phyloP scores from a whole-genome alignment of 2,797 vertebrate genomes.

The Danio albolineatus region DNA sequence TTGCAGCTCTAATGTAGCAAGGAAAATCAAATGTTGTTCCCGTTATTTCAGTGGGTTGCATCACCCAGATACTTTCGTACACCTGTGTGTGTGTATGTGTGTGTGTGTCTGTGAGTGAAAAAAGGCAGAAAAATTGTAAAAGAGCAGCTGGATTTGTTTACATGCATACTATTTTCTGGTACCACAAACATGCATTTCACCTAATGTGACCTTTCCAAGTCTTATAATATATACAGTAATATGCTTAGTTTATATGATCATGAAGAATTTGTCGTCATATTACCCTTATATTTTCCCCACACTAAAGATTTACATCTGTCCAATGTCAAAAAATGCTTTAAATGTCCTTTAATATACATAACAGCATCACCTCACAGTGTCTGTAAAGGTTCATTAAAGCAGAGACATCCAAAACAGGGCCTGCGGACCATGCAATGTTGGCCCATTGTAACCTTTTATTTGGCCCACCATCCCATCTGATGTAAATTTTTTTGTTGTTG shows the following conservation, averaged over 20 bases:
- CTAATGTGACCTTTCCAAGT: neutral
- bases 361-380: no score
- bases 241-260: neutral
- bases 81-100: neutral
- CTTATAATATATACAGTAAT: neutral
- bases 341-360: no score
- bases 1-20: conserved; percentile 8
- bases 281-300: no score
- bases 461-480: no score
- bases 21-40: conserved; percentile 29
- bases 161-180: conserved; percentile 9
- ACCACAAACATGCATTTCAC: neutral
- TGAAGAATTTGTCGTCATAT: neutral
- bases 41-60: conserved; percentile 59
- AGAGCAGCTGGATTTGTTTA: conserved; percentile 21
- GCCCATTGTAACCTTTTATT: no score
- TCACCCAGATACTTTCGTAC: conserved; percentile 43
- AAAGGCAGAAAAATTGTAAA: neutral
- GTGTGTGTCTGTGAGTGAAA: neutral
- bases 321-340: no score
- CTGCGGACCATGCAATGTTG: no score
- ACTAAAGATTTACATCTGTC: no score
- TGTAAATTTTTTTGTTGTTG: no score
- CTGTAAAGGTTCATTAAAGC: no score
- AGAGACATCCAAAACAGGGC: no score